These are phyloP conservation scores for Scaptomyza flava DNA, from an alignment of 2,888 invertebrate species.

Conservation along the genomic window DNA sequence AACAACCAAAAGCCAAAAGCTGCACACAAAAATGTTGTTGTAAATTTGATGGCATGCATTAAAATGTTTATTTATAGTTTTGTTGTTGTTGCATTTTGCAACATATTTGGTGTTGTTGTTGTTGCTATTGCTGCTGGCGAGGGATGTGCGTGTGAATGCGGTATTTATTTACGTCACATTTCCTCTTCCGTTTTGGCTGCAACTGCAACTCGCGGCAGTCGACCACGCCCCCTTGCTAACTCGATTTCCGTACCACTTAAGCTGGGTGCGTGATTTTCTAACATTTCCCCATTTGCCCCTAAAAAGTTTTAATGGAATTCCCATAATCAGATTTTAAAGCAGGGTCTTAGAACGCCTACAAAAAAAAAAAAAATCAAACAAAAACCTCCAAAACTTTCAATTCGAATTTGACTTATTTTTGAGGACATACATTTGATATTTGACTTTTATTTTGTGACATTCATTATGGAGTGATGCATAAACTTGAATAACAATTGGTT, in stretches of 20 bases:
- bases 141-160: slow-evolving; percentile 65
- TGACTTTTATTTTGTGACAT: neutral
- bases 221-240: slow-evolving; percentile 46
- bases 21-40: slow-evolving; percentile 14
- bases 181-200: slow-evolving; percentile 67
- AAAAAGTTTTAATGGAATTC: slow-evolving; percentile 76
- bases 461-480: neutral
- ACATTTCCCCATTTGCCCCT: slow-evolving; percentile 57
- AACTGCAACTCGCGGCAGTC: slow-evolving; percentile 32
- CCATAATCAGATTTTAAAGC: slow-evolving; percentile 68
- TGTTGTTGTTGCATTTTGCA: slow-evolving; percentile 38
- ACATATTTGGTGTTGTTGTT: slow-evolving; percentile 25
- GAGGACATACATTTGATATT: neutral
- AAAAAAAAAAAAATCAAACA: neutral
- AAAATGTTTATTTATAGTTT: slow-evolving; percentile 47
- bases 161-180: slow-evolving; percentile 75
- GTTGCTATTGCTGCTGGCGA: slow-evolving; percentile 17
- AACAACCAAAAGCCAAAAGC: slow-evolving; percentile 16
- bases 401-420: slow-evolving; percentile 10
- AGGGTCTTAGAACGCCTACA: neutral
- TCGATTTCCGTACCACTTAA: slow-evolving; percentile 47
- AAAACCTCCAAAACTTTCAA: slow-evolving; percentile 13
- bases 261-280: slow-evolving; percentile 67
- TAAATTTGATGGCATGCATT: slow-evolving; percentile 40
- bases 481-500: neutral